Base-by-base conservation (phyloP, 2,797 vertebrate genomes). In the Mallotus villosus region DNA sequence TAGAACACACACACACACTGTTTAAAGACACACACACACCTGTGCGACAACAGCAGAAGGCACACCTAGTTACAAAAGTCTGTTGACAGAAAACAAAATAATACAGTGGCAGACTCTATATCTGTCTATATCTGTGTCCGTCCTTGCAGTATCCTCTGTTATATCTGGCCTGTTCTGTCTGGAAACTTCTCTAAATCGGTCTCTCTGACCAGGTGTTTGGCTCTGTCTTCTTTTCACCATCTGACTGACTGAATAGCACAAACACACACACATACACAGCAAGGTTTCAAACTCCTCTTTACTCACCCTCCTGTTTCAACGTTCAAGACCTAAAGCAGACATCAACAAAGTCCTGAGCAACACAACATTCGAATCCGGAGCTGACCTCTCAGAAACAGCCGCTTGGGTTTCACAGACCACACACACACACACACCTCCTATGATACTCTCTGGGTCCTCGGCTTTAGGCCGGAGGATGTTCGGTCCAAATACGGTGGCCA, bases 401-500 rank as follows among this genome's bases (percentile, higher is more conserved):
- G 2, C 27, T 29, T 29, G 27, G 27, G 4, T 29, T 29, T 29
- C 27, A 29, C 27, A 29, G 27, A 29, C 2, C 25, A 46, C 5
- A 21, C 73, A 2, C n/a, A 22, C 64, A 49, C 17, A 67, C 64
- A 67, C n/a, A 93, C 93, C 93, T 91, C 91, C 91, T 76, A 93
- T 85, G 60, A 92, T 92, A 83, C 88, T 93, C 79, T 93, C 90
- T 2, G 89, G 92, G 77, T 94, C 91, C 72, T 94, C 92, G 5
- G 91, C 88, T 88, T 94, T 94, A 46, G 90, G 91, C 66, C 92
- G 82, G 29, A 94, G 87, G 73, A 94, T 93, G 80, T 94, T 94
- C 37, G 94, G 94, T 32, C 93, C 94, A 16, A 94, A 94, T 70
- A 94, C 93, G 0, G 93, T 93, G 6, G 94, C 93, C 68, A 94